phyloP scores from a whole-genome alignment of 2,797 vertebrate species.

The Pseudocheirus occidentalis region DNA sequence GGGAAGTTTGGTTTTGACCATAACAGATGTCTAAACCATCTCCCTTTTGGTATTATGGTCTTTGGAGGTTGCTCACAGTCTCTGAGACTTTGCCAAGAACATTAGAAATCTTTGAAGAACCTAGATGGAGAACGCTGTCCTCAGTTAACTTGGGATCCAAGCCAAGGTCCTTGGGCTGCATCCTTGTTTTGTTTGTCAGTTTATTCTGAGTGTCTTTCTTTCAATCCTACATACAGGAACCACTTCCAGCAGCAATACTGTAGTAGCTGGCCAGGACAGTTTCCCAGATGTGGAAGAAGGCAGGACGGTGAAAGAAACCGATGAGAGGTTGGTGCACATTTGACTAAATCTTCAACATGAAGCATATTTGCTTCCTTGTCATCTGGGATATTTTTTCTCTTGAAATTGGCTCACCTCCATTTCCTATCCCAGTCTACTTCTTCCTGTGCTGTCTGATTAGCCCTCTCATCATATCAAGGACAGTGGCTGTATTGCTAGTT shows the following conservation, averaged over 20 bases:
- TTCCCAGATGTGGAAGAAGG: slow-evolving; percentile 92
- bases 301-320: slow-evolving; percentile 92
- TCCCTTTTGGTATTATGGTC: neutral
- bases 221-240: slow-evolving; percentile 87
- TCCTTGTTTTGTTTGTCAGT: slow-evolving; percentile 9
- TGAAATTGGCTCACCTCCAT: neutral
- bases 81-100: slow-evolving; percentile 33
- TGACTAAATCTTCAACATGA: neutral
- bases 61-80: slow-evolving; percentile 18
- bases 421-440: neutral
- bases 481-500: neutral
- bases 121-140: slow-evolving; percentile 40
- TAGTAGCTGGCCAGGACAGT: slow-evolving; percentile 95
- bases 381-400: neutral
- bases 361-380: neutral
- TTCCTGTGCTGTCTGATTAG: neutral
- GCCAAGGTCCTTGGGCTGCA: neutral
- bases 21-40: slow-evolving; percentile 44
- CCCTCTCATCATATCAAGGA: neutral
- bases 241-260: slow-evolving; percentile 97
- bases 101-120: slow-evolving; percentile 6
- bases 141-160: neutral
- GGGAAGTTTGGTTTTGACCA: slow-evolving; percentile 28
- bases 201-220: slow-evolving; percentile 52
- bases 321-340: slow-evolving; percentile 90